Base-by-base conservation (phyloP, 2,797 vertebrate genomes). In the Ctenochaetus hawaiiensis region DNA sequence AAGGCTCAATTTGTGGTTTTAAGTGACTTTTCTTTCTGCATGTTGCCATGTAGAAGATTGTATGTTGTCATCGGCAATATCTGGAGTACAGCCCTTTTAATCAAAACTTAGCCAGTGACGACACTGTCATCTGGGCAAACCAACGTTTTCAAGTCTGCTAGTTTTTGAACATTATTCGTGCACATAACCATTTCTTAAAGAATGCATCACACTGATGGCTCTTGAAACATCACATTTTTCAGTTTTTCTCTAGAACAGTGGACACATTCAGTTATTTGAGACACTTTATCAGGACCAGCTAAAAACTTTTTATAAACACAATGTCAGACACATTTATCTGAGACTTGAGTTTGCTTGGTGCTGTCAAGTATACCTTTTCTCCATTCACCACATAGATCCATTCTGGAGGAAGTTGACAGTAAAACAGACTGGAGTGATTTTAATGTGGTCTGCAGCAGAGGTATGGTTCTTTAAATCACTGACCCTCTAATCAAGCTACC, bases 21-120 rank as follows among this genome's bases (percentile, higher is more conserved):
- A 43, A 37, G 58, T 61, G 64, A 81, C 60, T 80, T 82, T 74
- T 56, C 56, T 48, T 22, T 56, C 51, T 4, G 45, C 64, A 37
- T 62, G 75, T 70, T 51, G 65, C 71, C 59, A 52, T 68, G 47
- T n/a, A 64, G 44, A 70, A 52, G 69, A 54, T 39, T 82, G 72
- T 80, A 68, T 79, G 66, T 77, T 81, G 64, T 80, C 80, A 75
- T 44, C 84, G 82, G 75, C 57, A 78, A 54, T 66, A 73, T 68
- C 78, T 76, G 51, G 34, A 61, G 10, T n/a, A 26, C 44, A 63
- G 70, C 10, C 43, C 41, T 59, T 68, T 49, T 13, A 34, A 63
- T 69, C 18, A 57, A 52, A 70, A 58, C 26, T 56, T 20, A 34
- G 53, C 54, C 69, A 73, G 56, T 75, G 75, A 81, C 66, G 67